Percentiles rank a stretch among this genome's conserved stretches.
These are phyloP conservation scores for Trissolcus japonicus DNA, from an alignment of 2,888 invertebrate species.

Conservation along the genomic window DNA sequence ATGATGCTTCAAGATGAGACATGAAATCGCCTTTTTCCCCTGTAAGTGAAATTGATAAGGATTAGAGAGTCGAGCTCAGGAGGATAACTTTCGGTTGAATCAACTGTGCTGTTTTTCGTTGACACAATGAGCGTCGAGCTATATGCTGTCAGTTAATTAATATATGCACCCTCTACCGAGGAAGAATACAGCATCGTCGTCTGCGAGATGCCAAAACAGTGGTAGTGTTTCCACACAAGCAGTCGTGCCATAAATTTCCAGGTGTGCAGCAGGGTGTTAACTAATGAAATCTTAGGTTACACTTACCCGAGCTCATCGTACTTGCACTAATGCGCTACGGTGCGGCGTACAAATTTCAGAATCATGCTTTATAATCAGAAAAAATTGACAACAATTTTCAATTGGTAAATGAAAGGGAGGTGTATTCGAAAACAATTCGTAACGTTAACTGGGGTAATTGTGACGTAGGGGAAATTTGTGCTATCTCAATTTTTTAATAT, in stretches of 20 bases:
- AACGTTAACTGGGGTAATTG: too few species aligned
- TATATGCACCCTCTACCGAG: conserved; percentile 56
- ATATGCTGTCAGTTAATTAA: conserved; percentile 56
- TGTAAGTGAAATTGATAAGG: conserved; percentile 5
- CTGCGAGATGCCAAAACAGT: conserved; percentile 27
- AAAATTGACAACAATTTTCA: conserved; percentile 10
- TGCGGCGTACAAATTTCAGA: conserved; percentile 44
- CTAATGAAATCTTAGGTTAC: conserved; percentile 64
- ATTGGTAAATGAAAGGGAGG: not conserved
- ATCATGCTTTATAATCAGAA: conserved; percentile 18
- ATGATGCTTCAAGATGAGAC: too few species aligned
- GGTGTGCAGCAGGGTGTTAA: conserved; percentile 60
- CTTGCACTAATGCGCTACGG: conserved; percentile 55
- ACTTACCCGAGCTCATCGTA: conserved; percentile 58
- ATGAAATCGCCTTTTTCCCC: too few species aligned
- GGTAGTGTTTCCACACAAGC: conserved; percentile 49
- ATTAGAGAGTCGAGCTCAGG: too few species aligned
- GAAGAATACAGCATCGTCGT: conserved; percentile 32
- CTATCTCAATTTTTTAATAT: not conserved
- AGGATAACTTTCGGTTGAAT: conserved; percentile 54
- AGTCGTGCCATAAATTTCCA: conserved; percentile 59
- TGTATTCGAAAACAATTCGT: not conserved
- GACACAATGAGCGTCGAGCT: conserved; percentile 54
- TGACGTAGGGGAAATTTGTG: too few species aligned
- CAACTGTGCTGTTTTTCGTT: conserved; percentile 44